Conservation (phyloP, 2,113 vertebrate species). For the Mobula birostris region DNA sequence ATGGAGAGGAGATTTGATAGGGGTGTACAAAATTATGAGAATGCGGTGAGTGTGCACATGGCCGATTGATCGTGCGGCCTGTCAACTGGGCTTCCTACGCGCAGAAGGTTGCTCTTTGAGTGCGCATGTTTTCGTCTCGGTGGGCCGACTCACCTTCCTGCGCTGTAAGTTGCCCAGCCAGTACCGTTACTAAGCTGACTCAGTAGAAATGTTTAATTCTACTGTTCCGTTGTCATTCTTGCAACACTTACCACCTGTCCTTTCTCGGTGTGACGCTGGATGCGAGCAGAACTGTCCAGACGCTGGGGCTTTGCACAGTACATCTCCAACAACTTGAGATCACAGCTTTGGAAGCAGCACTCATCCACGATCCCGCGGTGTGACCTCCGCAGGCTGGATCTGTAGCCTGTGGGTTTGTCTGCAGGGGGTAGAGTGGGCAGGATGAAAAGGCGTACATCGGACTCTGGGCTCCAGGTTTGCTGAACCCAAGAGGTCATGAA, state of each 20-base stretch:
- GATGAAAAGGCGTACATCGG: not conserved
- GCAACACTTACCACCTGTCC: slow-evolving; percentile 70
- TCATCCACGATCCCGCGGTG: slow-evolving; percentile 92
- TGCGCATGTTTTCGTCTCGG: no score
- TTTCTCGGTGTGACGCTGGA: slow-evolving; percentile 92
- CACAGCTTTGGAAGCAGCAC: slow-evolving; percentile 98
- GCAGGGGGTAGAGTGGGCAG: not conserved
- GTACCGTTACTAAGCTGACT: no score
- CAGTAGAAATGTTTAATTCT: no score
- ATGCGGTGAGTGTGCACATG: no score
- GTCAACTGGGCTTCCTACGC: no score
- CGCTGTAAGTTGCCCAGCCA: no score
- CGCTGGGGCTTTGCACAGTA: slow-evolving; percentile 90
- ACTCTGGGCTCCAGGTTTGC: not conserved
- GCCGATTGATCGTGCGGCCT: no score
- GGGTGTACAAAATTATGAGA: no score
- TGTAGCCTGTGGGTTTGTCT: slow-evolving; percentile 94
- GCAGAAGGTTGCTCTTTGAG: no score
- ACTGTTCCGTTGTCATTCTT: no score
- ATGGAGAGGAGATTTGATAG: no score
- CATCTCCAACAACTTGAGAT: slow-evolving; percentile 92
- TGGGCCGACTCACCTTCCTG: no score
- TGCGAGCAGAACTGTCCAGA: slow-evolving; percentile 78
- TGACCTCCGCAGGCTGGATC: slow-evolving; percentile 77
- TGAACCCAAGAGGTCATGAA: not conserved